Evolutionary conservation across 2,888 invertebrate genomes (phyloP).

Genomic region (Limnephilus marmoratus): DNA sequence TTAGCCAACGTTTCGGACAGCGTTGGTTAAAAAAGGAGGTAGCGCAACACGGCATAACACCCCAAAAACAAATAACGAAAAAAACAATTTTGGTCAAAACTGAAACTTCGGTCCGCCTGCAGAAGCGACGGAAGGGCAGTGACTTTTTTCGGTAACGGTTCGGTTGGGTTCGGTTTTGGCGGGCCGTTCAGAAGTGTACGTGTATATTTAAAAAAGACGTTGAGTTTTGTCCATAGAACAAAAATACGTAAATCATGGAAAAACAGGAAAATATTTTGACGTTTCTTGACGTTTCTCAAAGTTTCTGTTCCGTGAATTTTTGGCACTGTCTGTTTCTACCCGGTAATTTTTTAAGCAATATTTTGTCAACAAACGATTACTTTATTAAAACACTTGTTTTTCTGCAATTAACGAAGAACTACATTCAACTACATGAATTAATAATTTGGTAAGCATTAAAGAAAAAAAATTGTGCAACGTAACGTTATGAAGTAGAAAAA

Average conservation of each 20-base stretch:
- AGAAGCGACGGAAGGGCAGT: too few species aligned
- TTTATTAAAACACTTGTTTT: neutral
- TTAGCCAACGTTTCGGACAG: too few species aligned
- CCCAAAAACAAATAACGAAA: too few species aligned
- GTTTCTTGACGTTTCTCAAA: neutral
- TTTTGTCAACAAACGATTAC: neutral
- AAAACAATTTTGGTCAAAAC: too few species aligned
- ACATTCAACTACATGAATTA: neutral
- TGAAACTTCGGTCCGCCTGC: too few species aligned
- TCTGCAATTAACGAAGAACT: neutral
- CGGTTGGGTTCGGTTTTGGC: too few species aligned
- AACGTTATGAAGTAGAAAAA: neutral
- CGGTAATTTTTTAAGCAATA: constrained; percentile 12
- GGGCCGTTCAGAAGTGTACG: too few species aligned
- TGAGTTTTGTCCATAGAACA: neutral
- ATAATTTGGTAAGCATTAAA: neutral
- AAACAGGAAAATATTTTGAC: neutral
- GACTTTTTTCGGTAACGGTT: too few species aligned
- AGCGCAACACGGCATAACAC: too few species aligned
- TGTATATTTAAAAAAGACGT: neutral
- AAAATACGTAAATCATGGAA: neutral
- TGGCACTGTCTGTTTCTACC: neutral
- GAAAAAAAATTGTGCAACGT: neutral
- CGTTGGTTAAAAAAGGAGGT: too few species aligned
- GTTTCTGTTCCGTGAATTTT: neutral